A percentile compares a stretch with the other conserved stretches of the same genome.
Conservation (phyloP, 2,888 invertebrate species). For the Agrochola circellaris region DNA sequence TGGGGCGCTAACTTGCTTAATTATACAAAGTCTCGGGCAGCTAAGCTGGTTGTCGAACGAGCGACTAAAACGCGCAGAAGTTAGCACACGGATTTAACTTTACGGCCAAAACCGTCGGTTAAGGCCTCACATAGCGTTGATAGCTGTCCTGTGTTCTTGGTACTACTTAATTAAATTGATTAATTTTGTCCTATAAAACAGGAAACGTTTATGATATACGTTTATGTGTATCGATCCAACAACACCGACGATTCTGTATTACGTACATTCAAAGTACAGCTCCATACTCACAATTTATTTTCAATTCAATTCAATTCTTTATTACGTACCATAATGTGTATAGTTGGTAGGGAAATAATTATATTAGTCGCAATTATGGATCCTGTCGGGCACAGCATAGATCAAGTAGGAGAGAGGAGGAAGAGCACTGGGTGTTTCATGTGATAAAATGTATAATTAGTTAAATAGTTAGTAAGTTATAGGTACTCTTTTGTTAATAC, state of each 20-base stretch:
- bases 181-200: not conserved
- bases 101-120: slow-evolving; percentile 22
- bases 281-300: not conserved
- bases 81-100: slow-evolving; percentile 60
- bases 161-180: not conserved
- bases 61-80: slow-evolving; percentile 46
- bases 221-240: not conserved
- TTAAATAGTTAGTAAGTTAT: too few species aligned
- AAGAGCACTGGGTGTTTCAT: too few species aligned
- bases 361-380: too few species aligned
- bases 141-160: not conserved
- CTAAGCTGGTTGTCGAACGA: slow-evolving; percentile 63
- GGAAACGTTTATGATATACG: not conserved
- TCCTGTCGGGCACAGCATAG: too few species aligned
- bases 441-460: too few species aligned
- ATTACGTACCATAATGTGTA: too few species aligned
- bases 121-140: not conserved
- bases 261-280: too few species aligned
- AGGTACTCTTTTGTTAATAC: too few species aligned
- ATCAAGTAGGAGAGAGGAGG: too few species aligned
- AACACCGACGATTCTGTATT: too few species aligned
- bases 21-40: slow-evolving; percentile 48
- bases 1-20: slow-evolving; percentile 45
- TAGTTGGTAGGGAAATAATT: too few species aligned
- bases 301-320: too few species aligned